Base-by-base conservation (phyloP, 2,888 invertebrate genomes). In the Thymelicus sylvestris region DNA sequence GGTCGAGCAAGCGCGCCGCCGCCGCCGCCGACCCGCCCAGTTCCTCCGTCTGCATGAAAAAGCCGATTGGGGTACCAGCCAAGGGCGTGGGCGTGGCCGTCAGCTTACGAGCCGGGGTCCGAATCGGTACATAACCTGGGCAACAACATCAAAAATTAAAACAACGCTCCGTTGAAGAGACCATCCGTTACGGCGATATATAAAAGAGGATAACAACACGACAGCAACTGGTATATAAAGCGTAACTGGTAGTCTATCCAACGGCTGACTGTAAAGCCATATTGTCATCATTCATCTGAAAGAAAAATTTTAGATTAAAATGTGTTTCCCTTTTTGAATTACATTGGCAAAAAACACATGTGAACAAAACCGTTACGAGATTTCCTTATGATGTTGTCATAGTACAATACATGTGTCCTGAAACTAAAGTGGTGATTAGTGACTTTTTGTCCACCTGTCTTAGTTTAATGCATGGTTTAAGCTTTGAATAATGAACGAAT, bases 71-170 rank as follows among this genome's bases (percentile, higher is more conserved):
- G 66, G 98, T 98, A 77, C 97, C 97, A 71, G 97, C 96, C 89
- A 99, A 96, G 3, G 99, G 99, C 6, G 99, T 99, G 6, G 99
- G 99, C 0, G 99, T 99, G 19, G 99, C 99, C 74, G 98, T 98
- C 79, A 99, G 95, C 93, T 99, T 99, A 79, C 99, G 96, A 64
- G 99, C 99, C 73, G 99, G 99, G 52, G 99, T 99, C 82, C 99
- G 95, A 79, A 99, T 97, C 39, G 99, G 99, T 77, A 99, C 96
- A 87, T 99, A 99, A 74, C 97, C 96, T 94, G 91, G 83, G 82
- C 89, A 90, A 92, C 86, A 90, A 91, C 77, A 80, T 73, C 76
- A 75, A 73, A 69, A 68, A 75, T 87, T 80, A 86, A 76, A 77
- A 67, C 38, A 15, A 50, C 39, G 48, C 19, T 57, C 66, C 60